These are phyloP conservation scores for Tokudaia tokunoshimensis DNA, from an alignment of 2,797 vertebrate species.

Conservation along the genomic window DNA sequence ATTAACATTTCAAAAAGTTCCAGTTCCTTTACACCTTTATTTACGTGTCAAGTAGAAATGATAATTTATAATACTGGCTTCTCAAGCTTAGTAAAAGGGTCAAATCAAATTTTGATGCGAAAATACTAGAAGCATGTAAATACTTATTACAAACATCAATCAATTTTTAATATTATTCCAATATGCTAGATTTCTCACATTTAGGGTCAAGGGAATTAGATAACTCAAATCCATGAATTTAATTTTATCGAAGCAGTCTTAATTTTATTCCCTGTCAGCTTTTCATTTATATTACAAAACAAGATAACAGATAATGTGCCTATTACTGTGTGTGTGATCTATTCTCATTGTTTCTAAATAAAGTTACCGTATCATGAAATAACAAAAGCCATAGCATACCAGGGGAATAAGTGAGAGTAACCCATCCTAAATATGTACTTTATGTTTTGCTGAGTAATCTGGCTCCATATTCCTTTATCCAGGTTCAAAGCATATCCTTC, in stretches of 20 bases:
- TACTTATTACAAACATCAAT: background rate
- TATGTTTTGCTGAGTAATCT: background rate
- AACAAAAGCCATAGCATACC: background rate
- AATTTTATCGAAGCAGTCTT: background rate
- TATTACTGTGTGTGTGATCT: background rate
- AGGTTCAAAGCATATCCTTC: background rate
- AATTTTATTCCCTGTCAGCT: background rate
- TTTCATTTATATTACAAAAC: constrained; percentile 19
- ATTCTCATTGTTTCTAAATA: background rate
- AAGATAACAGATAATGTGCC: background rate
- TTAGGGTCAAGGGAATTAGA: background rate
- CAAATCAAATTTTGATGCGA: background rate
- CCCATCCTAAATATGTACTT: background rate
- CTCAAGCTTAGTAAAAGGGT: background rate
- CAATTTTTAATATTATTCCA: background rate
- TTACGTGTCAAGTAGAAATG: constrained; percentile 4
- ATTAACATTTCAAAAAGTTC: background rate
- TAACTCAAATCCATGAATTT: constrained; percentile 36
- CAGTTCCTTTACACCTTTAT: background rate
- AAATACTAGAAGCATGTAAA: background rate
- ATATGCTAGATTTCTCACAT: background rate
- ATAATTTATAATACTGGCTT: background rate
- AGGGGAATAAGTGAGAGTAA: background rate
- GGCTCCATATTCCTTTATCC: background rate
- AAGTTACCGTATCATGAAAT: background rate